phyloP scores from a whole-genome alignment of 1,140 invertebrate genomes.

The Atta texana region DNA sequence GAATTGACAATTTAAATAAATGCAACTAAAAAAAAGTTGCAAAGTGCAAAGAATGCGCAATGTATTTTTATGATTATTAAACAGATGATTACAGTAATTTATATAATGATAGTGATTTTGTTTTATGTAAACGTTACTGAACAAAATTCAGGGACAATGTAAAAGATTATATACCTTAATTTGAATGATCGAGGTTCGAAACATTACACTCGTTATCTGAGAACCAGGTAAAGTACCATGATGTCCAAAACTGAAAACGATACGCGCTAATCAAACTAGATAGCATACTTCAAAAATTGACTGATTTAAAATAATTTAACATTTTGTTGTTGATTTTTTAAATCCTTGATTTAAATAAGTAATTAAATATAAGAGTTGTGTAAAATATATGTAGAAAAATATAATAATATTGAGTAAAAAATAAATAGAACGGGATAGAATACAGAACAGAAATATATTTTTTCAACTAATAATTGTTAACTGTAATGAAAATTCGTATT shows the following conservation, averaged over 20 bases:
- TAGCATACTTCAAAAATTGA: neutral
- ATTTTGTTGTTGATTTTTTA: neutral
- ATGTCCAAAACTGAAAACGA: slow-evolving; percentile 84
- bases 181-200: slow-evolving; percentile 57
- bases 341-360: neutral
- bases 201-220: slow-evolving; percentile 79
- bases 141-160: slow-evolving; percentile 17
- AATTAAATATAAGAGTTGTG: neutral
- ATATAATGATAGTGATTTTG: neutral
- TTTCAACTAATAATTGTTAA: neutral
- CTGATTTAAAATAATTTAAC: neutral
- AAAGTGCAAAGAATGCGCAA: neutral
- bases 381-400: slow-evolving; percentile 9
- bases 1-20: neutral
- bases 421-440: neutral
- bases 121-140: slow-evolving; percentile 7
- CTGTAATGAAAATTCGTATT: neutral
- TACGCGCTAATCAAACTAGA: slow-evolving; percentile 70
- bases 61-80: neutral
- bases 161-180: slow-evolving; percentile 66
- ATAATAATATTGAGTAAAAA: neutral
- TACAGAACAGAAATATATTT: neutral
- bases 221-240: slow-evolving; percentile 84
- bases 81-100: neutral
- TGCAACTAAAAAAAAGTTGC: neutral